These are phyloP conservation scores for Trachymyrmex cornetzi DNA, from an alignment of 1,140 invertebrate species.

Conservation along the genomic window DNA sequence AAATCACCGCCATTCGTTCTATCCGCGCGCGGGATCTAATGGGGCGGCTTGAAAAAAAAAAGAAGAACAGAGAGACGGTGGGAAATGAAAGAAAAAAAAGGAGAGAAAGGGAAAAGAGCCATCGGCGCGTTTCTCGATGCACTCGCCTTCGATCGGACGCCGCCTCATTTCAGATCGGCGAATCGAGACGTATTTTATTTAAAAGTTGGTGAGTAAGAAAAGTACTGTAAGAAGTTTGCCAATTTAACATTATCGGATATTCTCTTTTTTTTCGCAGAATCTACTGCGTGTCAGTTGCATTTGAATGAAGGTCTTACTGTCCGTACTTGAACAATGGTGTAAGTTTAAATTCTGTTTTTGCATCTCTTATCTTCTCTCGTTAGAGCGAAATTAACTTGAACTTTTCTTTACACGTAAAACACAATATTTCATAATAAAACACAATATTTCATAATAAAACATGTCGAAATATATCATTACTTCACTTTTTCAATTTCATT, in stretches of 20 bases:
- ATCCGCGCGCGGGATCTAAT: constrained; percentile 60
- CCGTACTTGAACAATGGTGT: constrained; percentile 18
- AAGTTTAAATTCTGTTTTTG: constrained; percentile 29
- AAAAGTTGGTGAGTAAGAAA: constrained; percentile 48
- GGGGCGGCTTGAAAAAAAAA: constrained; percentile 41
- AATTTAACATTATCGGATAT: constrained; percentile 58
- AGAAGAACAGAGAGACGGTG: background rate
- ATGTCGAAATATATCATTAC: background rate
- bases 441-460: background rate
- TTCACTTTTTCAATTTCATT: background rate
- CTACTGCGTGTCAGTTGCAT: constrained; percentile 37
- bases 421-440: background rate
- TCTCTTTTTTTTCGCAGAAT: constrained; percentile 28
- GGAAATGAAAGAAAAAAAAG: background rate
- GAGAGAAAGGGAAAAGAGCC: constrained; percentile 26
- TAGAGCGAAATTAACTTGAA: background rate
- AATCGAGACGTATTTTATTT: constrained; percentile 62
- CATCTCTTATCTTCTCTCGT: background rate
- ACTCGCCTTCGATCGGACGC: constrained; percentile 44
- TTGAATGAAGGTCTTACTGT: constrained; percentile 38
- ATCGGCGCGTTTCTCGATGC: constrained; percentile 50
- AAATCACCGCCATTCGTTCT: constrained; percentile 71
- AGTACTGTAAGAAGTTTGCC: constrained; percentile 58
- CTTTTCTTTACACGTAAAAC: background rate
- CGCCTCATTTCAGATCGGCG: constrained; percentile 52